A percentile compares a stretch with the other conserved stretches of the same genome.
phyloP scores from a whole-genome alignment of 2,113 vertebrate genomes.

The Rhabdomys dilectus region DNA sequence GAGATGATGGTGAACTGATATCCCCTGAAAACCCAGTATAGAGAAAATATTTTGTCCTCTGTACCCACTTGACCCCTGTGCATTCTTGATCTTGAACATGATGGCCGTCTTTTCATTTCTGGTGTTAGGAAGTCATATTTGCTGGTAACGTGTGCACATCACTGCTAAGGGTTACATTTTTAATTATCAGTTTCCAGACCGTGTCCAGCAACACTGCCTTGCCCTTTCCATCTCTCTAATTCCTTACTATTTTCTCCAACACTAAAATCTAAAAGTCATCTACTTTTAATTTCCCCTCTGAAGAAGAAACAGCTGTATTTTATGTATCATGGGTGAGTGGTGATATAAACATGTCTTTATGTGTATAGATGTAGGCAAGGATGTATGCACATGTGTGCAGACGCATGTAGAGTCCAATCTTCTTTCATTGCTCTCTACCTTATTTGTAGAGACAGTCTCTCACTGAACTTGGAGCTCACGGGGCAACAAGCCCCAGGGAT shows the following conservation, averaged over 20 bases:
- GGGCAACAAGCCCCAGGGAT: not conserved
- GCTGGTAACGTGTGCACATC: slow-evolving; percentile 73
- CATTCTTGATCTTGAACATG: slow-evolving; percentile 72
- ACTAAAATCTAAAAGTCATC: slow-evolving; percentile 6
- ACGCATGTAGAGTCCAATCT: not conserved
- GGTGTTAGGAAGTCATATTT: slow-evolving; percentile 69
- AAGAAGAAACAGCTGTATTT: slow-evolving; percentile 52
- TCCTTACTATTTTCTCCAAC: slow-evolving; percentile 37
- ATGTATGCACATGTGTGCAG: not conserved
- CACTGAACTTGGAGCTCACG: not conserved
- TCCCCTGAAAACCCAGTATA: slow-evolving; percentile 84
- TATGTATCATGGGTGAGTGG: not conserved
- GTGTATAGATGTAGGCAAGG: not conserved
- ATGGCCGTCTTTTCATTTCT: slow-evolving; percentile 77
- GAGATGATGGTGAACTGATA: slow-evolving; percentile 85
- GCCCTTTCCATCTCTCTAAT: not conserved
- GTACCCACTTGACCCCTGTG: slow-evolving; percentile 77
- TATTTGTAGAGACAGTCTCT: not conserved
- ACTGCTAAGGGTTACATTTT: slow-evolving; percentile 76
- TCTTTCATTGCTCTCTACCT: not conserved
- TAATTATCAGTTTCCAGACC: slow-evolving; percentile 45
- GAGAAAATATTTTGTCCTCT: slow-evolving; percentile 82
- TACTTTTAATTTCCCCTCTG: slow-evolving; percentile 8
- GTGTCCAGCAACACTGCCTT: slow-evolving; percentile 51
- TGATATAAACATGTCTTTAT: not conserved